Base-by-base conservation (phyloP, 2,797 vertebrate species). In the Schizopygopsis malacanthus region DNA sequence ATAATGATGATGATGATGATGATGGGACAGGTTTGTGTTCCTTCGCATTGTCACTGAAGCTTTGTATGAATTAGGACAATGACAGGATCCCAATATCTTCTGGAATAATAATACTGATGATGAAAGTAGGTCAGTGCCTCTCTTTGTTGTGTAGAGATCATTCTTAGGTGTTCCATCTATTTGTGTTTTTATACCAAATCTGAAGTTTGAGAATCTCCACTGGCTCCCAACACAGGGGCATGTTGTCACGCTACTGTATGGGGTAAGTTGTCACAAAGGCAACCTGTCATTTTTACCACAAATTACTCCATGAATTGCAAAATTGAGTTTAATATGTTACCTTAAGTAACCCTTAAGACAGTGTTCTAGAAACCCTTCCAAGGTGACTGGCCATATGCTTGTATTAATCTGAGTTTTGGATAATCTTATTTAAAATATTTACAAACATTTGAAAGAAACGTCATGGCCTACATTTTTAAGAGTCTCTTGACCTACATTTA, bases 21-120 rank as follows among this genome's bases (percentile, higher is more conserved):
- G 37, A 39, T 72, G 70, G 81, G 81, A 86, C 78, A 76, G 82
- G 37, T 78, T 59, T 54, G 72, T 2, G 45, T 15, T 77, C n/a
- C 56, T 50, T 79, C 77, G 39, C 80, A 20, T 70, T 80, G 79
- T 25, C 67, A 47, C 54, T 70, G 45, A 76, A 65, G 12, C 72
- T 11, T 20, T 13, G 37, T 28, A 73, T 72, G 63, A 52, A 70
- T 70, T 20, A 82, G 72, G 45, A 85, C 77, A 86, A 73, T 86
- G 82, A 86, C 84, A 83, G 84, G 84, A 75, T 28, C 41, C 28
- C 52, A 78, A 50, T 81, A 13, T 75, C 63, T 82, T 54, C 50
- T 7, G 15, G 33, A 45, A 7, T 67, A 45, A 63, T 37, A 56
- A 41, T 78, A 39, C 12, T 41, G 54, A 39, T 20, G 67, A 33